Percentiles rank a stretch among this genome's conserved stretches.
Conservation (phyloP, 2,797 vertebrate species). For the Trematomus bernacchii region DNA sequence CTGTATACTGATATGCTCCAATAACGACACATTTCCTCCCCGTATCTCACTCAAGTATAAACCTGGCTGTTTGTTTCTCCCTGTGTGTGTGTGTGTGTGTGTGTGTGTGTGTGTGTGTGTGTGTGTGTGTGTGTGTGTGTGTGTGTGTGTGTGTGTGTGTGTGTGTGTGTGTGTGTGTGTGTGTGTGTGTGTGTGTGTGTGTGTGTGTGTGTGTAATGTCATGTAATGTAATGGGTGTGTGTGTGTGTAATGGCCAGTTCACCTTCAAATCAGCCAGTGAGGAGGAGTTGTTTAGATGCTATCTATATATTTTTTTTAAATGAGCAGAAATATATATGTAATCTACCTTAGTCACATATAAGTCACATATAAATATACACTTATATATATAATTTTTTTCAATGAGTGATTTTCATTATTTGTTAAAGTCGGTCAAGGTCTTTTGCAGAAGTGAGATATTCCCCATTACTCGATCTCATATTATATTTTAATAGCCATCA, state of each 20-base stretch:
- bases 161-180: background rate
- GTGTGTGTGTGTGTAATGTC: background rate
- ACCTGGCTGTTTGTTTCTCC: background rate
- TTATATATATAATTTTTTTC: no score
- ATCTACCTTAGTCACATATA: background rate
- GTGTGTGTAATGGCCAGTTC: conserved; percentile 10
- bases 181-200: background rate
- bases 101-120: no score
- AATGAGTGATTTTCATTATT: background rate
- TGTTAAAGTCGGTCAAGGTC: background rate
- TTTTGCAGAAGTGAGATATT: background rate
- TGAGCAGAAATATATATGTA: background rate
- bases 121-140: no score
- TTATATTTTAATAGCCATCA: background rate
- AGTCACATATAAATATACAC: background rate
- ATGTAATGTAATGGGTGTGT: background rate
- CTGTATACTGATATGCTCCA: conserved; percentile 55
- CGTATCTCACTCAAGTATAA: conserved; percentile 7
- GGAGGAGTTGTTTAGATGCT: background rate
- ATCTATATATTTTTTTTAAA: background rate
- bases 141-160: no score
- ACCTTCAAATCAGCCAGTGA: background rate
- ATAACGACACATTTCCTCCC: conserved; percentile 44
- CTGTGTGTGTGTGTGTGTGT: no score
- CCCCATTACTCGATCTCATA: background rate